Conservation (phyloP, 2,113 vertebrate species). For the Zosterops lateralis region DNA sequence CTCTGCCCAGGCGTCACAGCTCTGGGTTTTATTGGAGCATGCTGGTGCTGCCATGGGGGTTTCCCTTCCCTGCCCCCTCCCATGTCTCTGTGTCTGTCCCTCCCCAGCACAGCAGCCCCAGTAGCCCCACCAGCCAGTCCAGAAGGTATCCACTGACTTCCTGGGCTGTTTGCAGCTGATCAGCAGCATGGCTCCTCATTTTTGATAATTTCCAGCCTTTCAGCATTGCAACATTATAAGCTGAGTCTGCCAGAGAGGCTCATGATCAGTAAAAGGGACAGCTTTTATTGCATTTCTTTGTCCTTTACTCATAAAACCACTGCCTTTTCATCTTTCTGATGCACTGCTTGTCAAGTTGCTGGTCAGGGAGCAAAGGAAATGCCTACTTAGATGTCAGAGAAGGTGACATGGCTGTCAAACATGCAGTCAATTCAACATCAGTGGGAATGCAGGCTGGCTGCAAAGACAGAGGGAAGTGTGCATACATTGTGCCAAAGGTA, state of each 20-base stretch:
- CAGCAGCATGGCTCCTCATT: background rate
- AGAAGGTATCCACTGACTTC: background rate
- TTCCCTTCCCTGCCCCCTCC: background rate
- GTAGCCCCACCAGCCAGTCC: background rate
- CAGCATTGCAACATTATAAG: background rate
- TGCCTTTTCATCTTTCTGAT: background rate
- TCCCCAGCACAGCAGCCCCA: background rate
- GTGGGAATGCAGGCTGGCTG: background rate
- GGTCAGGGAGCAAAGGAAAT: background rate
- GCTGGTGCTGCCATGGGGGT: background rate
- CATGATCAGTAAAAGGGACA: background rate
- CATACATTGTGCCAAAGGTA: background rate
- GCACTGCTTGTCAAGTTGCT: background rate
- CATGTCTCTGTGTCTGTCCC: background rate
- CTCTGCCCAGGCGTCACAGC: accelerated
- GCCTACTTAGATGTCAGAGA: background rate
- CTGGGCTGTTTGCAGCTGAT: accelerated
- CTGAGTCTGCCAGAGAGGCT: background rate
- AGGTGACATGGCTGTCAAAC: background rate
- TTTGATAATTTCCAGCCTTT: background rate
- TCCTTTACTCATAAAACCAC: background rate
- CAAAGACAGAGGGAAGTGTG: background rate
- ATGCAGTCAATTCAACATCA: background rate
- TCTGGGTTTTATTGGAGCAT: background rate
- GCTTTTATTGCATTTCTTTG: background rate